phyloP scores from a whole-genome alignment of 2,888 invertebrate species.

The Eumerus sabulonum region DNA sequence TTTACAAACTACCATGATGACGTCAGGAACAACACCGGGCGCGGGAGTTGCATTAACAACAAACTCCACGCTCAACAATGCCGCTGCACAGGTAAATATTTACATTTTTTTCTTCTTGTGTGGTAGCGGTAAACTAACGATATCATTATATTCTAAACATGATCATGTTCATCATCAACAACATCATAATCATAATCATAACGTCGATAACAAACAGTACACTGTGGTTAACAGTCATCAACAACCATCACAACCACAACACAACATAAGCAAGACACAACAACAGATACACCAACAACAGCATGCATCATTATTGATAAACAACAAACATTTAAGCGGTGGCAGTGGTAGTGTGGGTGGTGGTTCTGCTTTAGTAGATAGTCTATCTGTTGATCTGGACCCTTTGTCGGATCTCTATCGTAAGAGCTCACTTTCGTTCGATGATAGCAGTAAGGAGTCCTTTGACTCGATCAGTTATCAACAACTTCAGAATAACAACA shows the following conservation, averaged over 20 bases:
- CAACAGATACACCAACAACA: slow-evolving; percentile 51
- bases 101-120: slow-evolving; percentile 57
- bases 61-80: slow-evolving; percentile 71
- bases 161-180: slow-evolving; percentile 58
- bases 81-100: slow-evolving; percentile 65
- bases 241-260: slow-evolving; percentile 72
- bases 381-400: slow-evolving; percentile 71
- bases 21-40: slow-evolving; percentile 36
- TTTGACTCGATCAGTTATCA: slow-evolving; percentile 78
- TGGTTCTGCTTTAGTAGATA: slow-evolving; percentile 33
- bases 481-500: slow-evolving; percentile 73
- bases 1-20: slow-evolving; percentile 37
- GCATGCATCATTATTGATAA: slow-evolving; percentile 45
- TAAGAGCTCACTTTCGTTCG: slow-evolving; percentile 74
- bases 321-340: slow-evolving; percentile 64
- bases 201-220: slow-evolving; percentile 66
- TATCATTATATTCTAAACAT: slow-evolving; percentile 60
- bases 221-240: slow-evolving; percentile 43
- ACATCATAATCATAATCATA: slow-evolving; percentile 46
- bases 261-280: slow-evolving; percentile 50
- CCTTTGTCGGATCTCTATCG: slow-evolving; percentile 74
- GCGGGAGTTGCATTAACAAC: slow-evolving; percentile 51
- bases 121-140: slow-evolving; percentile 65
- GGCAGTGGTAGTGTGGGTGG: slow-evolving; percentile 55
- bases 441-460: slow-evolving; percentile 77